phyloP scores from a whole-genome alignment of 2,113 vertebrate genomes.

The Sphaerodactylus townsendi region DNA sequence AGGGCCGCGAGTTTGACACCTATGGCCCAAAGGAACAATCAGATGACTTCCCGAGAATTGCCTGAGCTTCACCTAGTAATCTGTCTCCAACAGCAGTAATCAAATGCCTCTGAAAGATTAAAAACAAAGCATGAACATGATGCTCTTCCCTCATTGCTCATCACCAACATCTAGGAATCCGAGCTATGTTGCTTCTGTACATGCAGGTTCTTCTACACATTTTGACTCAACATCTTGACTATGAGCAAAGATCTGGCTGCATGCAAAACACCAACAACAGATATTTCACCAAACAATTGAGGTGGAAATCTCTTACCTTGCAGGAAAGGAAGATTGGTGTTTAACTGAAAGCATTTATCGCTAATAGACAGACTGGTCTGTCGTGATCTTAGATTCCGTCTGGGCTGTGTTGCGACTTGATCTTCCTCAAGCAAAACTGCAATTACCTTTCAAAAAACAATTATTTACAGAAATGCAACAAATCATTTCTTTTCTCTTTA shows the following conservation, averaged over 20 bases:
- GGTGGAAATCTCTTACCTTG: conserved; percentile 77
- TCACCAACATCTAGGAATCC: background rate
- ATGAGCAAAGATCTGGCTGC: conserved; percentile 6
- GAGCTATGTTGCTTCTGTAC: background rate
- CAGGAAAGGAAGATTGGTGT: conserved; percentile 87
- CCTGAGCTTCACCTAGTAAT: background rate
- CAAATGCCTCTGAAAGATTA: background rate
- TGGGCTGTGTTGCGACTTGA: conserved; percentile 73
- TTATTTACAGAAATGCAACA: background rate
- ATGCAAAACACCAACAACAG: background rate
- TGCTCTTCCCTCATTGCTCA: background rate
- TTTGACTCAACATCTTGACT: background rate
- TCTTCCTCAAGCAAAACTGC: conserved; percentile 91
- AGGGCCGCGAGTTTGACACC: too few species aligned
- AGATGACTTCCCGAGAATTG: background rate
- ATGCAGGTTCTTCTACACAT: background rate
- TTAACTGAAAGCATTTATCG: conserved; percentile 83
- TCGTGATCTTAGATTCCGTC: conserved; percentile 66
- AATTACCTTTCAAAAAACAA: conserved; percentile 83
- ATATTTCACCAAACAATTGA: conserved; percentile 9
- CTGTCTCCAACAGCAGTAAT: background rate
- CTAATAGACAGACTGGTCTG: conserved; percentile 81
- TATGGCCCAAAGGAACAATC: background rate
- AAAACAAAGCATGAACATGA: too few species aligned
- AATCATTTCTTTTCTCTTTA: background rate